Conservation (phyloP, 2,888 invertebrate species). For the Lithophane ornitopus region DNA sequence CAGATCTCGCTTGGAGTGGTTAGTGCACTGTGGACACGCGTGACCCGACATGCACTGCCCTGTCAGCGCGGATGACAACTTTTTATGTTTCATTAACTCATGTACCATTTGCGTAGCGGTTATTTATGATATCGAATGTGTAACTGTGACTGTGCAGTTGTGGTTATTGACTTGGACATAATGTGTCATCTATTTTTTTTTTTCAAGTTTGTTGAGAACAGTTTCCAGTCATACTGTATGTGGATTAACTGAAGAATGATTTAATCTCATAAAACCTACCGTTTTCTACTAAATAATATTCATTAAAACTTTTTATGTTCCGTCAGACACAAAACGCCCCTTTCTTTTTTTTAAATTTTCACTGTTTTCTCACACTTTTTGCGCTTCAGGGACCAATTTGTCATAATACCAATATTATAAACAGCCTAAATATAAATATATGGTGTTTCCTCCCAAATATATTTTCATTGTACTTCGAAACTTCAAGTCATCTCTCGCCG, state of each 20-base stretch:
- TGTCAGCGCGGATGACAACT: constrained; percentile 54
- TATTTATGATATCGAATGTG: constrained; percentile 41
- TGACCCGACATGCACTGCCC: constrained; percentile 39
- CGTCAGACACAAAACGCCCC: constrained; percentile 13
- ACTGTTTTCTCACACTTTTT: constrained; percentile 28
- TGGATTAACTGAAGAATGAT: neutral
- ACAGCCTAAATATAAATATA: constrained; percentile 59
- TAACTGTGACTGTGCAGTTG: neutral
- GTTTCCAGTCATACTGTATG: neutral
- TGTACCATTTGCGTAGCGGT: constrained; percentile 33
- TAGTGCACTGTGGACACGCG: constrained; percentile 33
- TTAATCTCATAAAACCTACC: neutral
- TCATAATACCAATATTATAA: constrained; percentile 59
- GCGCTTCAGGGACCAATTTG: constrained; percentile 56
- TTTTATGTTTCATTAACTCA: constrained; percentile 55
- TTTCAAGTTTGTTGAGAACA: neutral
- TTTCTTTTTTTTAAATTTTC: constrained; percentile 19
- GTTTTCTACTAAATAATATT: neutral
- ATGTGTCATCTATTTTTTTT: too few relatives aligned
- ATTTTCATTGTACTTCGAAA: constrained; percentile 66
- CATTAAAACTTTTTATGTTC: constrained; percentile 4
- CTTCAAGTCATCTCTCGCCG: constrained; percentile 66
- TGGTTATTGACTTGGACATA: neutral
- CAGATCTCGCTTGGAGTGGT: constrained; percentile 50
- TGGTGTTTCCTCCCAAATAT: constrained; percentile 51